Evolutionary conservation across 2,888 invertebrate genomes (phyloP).

Genomic region (Hipparchia sbordonii): DNA sequence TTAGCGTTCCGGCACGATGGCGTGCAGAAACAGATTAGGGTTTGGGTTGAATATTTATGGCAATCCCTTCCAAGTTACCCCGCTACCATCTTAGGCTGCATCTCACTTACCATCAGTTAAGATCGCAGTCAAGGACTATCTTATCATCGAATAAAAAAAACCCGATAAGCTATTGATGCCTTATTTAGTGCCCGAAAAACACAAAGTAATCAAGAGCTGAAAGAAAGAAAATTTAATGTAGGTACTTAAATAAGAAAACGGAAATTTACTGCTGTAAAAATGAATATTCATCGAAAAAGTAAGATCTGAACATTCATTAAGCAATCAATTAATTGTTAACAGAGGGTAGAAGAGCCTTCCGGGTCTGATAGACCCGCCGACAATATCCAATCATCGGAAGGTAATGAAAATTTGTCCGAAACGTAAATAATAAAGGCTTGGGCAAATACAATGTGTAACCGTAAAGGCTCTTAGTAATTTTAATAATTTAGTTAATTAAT

Average conservation of each 20-base stretch:
- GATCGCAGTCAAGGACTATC: too few species aligned
- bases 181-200: neutral
- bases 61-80: too few species aligned
- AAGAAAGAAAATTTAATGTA: neutral
- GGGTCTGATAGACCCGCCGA: conserved; percentile 2
- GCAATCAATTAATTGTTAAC: conserved; percentile 16
- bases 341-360: conserved; percentile 10
- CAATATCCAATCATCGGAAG: conserved; percentile 18
- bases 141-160: too few species aligned
- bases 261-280: neutral
- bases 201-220: neutral
- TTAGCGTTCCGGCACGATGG: too few species aligned
- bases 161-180: too few species aligned
- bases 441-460: neutral
- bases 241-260: neutral
- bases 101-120: too few species aligned
- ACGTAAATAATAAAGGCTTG: conserved; percentile 20
- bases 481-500: too few species aligned
- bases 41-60: too few species aligned
- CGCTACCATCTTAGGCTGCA: too few species aligned
- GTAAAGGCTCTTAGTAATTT: too few species aligned
- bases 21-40: too few species aligned
- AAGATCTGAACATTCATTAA: conserved; percentile 9
- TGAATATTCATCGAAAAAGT: conserved; percentile 12
- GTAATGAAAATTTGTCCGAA: conserved; percentile 18